Percentiles rank a stretch among this genome's conserved stretches.
phyloP scores from a whole-genome alignment of 2,888 invertebrate species.

The Physocephala rufipes region DNA sequence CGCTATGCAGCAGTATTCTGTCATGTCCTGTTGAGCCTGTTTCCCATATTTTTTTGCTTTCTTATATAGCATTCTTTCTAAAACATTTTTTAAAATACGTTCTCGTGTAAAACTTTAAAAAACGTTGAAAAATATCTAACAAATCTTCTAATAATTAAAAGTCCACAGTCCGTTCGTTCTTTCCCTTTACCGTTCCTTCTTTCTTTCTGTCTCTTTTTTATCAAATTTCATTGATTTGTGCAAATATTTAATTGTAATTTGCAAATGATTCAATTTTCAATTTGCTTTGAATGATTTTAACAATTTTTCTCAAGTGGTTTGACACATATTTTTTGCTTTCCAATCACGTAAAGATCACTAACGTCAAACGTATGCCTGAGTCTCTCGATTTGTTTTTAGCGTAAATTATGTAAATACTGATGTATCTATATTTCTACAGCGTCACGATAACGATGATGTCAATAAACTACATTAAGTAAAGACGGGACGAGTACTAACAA shows the following conservation, averaged over 20 bases:
- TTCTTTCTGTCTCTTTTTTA: too few species aligned
- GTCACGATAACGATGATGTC: slow-evolving; percentile 7
- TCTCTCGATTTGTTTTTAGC: background rate
- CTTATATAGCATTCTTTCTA: too few species aligned
- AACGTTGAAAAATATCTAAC: too few species aligned
- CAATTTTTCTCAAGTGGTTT: slow-evolving; percentile 16
- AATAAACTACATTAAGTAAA: slow-evolving; percentile 11
- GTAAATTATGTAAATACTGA: slow-evolving; percentile 2
- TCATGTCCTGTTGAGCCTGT: too few species aligned
- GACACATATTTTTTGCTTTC: slow-evolving; percentile 23
- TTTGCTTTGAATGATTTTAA: background rate
- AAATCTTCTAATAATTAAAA: too few species aligned
- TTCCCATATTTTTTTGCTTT: too few species aligned
- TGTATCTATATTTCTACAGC: background rate
- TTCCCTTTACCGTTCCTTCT: too few species aligned
- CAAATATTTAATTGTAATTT: background rate
- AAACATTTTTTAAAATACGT: too few species aligned
- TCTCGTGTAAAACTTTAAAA: too few species aligned
- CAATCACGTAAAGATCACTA: slow-evolving; percentile 19
- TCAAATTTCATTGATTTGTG: slow-evolving; percentile 2
- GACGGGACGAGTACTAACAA: background rate
- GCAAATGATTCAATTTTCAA: too few species aligned
- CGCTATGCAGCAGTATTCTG: too few species aligned
- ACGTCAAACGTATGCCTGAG: background rate
- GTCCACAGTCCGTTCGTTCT: too few species aligned